A percentile compares a stretch with the other conserved stretches of the same genome.
These are phyloP conservation scores for Parauchenoglanis ngamensis DNA, from an alignment of 2,797 vertebrate species.

Conservation along the genomic window DNA sequence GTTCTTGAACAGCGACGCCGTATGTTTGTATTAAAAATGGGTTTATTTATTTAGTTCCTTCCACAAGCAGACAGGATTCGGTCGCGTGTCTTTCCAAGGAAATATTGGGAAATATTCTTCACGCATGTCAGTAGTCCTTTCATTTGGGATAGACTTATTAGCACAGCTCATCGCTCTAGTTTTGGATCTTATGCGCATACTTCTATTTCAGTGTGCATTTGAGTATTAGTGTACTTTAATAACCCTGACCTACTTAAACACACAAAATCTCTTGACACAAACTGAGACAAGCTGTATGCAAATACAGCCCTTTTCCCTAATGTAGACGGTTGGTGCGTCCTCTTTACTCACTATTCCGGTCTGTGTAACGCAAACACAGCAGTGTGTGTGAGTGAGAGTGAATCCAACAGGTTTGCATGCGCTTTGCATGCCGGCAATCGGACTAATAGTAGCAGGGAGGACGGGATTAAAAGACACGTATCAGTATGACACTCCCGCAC, in stretches of 20 bases:
- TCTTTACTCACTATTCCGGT: constrained; percentile 53
- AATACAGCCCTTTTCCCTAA: constrained; percentile 55
- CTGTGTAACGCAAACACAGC: constrained; percentile 32
- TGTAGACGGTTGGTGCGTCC: constrained; percentile 46
- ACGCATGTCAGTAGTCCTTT: too few relatives aligned
- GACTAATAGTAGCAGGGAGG: neutral
- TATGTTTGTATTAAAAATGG: neutral
- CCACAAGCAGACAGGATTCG: neutral
- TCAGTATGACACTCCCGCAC: neutral
- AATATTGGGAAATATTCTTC: too few relatives aligned
- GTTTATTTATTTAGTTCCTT: neutral
- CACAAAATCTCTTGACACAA: neutral
- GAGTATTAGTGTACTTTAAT: neutral
- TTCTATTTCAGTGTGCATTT: neutral
- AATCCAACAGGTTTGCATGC: constrained; percentile 59
- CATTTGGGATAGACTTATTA: too few relatives aligned
- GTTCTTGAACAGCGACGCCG: neutral
- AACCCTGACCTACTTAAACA: constrained; percentile 16
- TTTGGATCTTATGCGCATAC: neutral
- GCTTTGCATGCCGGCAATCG: constrained; percentile 50
- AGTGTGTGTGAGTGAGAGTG: neutral
- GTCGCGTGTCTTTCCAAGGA: too few relatives aligned
- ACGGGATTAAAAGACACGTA: neutral
- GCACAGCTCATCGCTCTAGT: neutral
- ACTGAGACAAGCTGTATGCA: constrained; percentile 69